Conservation (phyloP, 2,113 vertebrate genomes). For the Australoheros scitulus region DNA sequence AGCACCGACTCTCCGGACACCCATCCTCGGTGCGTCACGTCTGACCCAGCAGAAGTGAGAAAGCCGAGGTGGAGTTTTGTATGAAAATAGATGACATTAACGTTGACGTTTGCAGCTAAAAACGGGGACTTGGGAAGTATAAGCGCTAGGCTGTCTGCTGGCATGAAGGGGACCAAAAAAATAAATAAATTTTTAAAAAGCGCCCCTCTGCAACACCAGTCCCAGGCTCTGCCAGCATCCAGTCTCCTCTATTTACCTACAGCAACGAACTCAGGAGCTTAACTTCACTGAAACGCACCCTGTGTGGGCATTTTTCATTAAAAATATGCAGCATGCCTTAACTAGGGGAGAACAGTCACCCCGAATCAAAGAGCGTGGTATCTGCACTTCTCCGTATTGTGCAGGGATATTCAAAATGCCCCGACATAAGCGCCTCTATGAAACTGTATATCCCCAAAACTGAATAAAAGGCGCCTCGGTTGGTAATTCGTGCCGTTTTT, state of each 20-base stretch:
- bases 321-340: background rate
- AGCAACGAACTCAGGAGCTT: background rate
- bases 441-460: background rate
- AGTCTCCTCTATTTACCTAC: background rate
- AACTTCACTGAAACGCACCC: background rate
- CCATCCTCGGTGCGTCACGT: conserved; percentile 58
- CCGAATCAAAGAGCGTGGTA: background rate
- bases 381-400: background rate
- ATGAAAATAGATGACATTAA: background rate
- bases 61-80: background rate
- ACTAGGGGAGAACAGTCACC: background rate
- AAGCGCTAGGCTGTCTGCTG: background rate
- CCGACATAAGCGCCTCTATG: background rate
- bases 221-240: conserved; percentile 36
- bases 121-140: background rate
- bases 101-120: background rate
- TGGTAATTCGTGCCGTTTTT: background rate
- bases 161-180: background rate
- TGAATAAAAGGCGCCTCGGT: background rate
- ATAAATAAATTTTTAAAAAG: background rate
- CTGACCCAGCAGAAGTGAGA: conserved; percentile 13
- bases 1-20: conserved; percentile 8
- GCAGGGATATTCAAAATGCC: conserved; percentile 16
- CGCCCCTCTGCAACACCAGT: conserved; percentile 27
- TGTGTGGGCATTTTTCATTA: background rate